A percentile compares a stretch with the other conserved stretches of the same genome.
Conservation (phyloP, 2,888 invertebrate species). For the Drepana falcataria region DNA sequence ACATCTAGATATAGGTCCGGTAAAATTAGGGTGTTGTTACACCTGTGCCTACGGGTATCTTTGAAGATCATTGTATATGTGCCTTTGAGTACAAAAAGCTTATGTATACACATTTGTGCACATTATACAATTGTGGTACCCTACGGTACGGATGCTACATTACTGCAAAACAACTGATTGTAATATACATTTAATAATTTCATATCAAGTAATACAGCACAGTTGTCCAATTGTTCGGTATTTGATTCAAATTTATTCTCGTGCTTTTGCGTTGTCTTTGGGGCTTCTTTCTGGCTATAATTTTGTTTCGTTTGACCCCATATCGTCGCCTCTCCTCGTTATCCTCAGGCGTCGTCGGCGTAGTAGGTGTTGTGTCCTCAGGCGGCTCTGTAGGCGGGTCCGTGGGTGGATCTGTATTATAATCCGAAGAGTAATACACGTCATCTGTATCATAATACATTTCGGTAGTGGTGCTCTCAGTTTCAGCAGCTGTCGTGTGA, state of each 20-base stretch:
- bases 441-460: not conserved
- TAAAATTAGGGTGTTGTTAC: too few species aligned
- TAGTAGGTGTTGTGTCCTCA: not conserved
- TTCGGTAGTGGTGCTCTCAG: not conserved
- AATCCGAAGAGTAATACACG: not conserved
- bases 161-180: too few species aligned
- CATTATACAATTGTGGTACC: too few species aligned
- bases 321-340: too few species aligned
- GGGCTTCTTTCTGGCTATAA: not conserved
- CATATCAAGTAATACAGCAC: conserved; percentile 30
- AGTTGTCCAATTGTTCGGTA: conserved; percentile 22
- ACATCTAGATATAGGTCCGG: too few species aligned
- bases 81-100: too few species aligned
- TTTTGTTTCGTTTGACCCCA: too few species aligned
- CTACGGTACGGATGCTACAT: too few species aligned
- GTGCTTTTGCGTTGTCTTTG: not conserved
- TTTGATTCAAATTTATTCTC: not conserved
- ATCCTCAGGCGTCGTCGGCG: not conserved
- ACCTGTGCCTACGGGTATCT: too few species aligned
- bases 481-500: not conserved
- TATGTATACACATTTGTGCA: too few species aligned
- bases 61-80: too few species aligned
- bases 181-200: conserved; percentile 3
- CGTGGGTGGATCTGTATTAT: not conserved
- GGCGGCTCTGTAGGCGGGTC: too few species aligned